Percentiles rank a stretch among this genome's conserved stretches.
These are phyloP conservation scores for Parnassius apollo DNA, from an alignment of 2,888 invertebrate species.

Conservation along the genomic window DNA sequence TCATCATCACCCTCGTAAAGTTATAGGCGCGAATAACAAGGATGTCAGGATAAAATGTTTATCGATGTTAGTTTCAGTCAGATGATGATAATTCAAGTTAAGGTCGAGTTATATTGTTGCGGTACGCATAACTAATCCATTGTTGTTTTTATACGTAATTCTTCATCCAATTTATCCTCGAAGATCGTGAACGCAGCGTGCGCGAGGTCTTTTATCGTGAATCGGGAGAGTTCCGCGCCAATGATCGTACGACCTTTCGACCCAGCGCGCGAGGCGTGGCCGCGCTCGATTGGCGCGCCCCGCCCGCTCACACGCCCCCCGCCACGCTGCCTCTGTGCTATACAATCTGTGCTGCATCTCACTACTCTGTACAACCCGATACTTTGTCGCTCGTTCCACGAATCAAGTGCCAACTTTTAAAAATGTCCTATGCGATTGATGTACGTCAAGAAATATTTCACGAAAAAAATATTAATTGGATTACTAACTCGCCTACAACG, in stretches of 20 bases:
- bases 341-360: constrained; percentile 21
- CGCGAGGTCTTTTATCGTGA: constrained; percentile 12
- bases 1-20: too few relatives aligned
- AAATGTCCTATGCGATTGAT: too few relatives aligned
- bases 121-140: too few relatives aligned
- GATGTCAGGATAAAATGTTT: too few relatives aligned
- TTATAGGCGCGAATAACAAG: too few relatives aligned
- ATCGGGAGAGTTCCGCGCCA: constrained; percentile 49
- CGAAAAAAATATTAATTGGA: too few relatives aligned
- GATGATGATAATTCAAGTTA: too few relatives aligned
- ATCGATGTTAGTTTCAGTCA: too few relatives aligned
- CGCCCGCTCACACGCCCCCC: constrained; percentile 55
- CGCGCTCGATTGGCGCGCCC: constrained; percentile 70
- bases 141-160: not conserved
- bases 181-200: constrained; percentile 10
- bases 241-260: constrained; percentile 65
- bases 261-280: constrained; percentile 72
- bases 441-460: too few relatives aligned
- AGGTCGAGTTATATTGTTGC: too few relatives aligned
- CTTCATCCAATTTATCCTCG: not conserved
- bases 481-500: too few relatives aligned
- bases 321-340: constrained; percentile 50
- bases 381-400: not conserved
- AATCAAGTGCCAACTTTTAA: too few relatives aligned
- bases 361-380: constrained; percentile 14